Base-by-base conservation (phyloP, 2,888 invertebrate species). In the Choreutis nemorana region DNA sequence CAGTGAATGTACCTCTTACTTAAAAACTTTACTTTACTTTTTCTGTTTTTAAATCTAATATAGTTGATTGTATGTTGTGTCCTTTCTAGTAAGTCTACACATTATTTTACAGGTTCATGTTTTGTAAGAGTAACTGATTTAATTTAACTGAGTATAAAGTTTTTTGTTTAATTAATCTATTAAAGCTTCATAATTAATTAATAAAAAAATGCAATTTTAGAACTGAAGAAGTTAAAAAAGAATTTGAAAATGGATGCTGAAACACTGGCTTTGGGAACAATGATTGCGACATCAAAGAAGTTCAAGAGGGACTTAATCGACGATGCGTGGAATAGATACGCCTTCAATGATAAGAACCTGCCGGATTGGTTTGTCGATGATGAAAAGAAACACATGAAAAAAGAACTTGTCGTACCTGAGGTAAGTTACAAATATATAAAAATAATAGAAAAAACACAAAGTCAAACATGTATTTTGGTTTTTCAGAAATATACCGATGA, bases 291-390 rank as follows among this genome's bases (percentile, higher is more conserved):
- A 31, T 96, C 97, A 20, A 89, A 89, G 61, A 98, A 97, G 71
- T 84, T 89, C 8, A 91, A 91, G 49, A 84, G 97, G 18, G 97
- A 99, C 56, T 72, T 98, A 6, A 80, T 90, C 6, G 97, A 98
- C 57, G 87, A 85, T 28, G 94, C 89, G 1, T 98, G 94, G 91
- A 95, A 97, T 67, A 84, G 95, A 45, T 97, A 92, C 58, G 86
- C 91, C 2, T 95, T 93, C 56, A 94, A 95, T 54, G 98, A 98
- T 60, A 87, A 87, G 2, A 83, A 91, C 56, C 78, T 99, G 26
- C 99, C 99, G 0, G 90, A 91, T 45, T 99, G 99, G 99, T 99
- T 99, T 71, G 83, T 85, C 0, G 86, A 92, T 34, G 98, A 99
- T 48, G 99, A 99, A 64, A 84, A 87, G 37, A 89, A 90, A 56